These are phyloP conservation scores for Drosophila prolongata DNA, from an alignment of 2,888 invertebrate genomes.

Conservation along the genomic window DNA sequence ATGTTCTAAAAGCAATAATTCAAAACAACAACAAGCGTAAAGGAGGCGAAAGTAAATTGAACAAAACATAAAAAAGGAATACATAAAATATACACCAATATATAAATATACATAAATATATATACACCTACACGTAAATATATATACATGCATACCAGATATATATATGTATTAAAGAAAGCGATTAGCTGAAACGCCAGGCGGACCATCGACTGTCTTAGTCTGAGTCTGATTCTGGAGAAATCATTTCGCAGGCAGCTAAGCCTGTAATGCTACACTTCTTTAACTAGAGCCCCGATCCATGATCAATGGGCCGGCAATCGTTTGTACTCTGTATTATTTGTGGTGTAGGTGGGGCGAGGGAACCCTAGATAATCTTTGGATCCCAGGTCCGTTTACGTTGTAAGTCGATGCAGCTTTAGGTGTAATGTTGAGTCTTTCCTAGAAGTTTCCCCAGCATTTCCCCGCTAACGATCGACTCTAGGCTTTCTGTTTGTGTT, in stretches of 20 bases:
- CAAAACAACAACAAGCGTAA: slow-evolving; percentile 70
- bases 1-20: slow-evolving; percentile 84
- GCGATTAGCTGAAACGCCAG: slow-evolving; percentile 44
- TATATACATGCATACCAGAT: slow-evolving; percentile 52
- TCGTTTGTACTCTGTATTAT: slow-evolving; percentile 27
- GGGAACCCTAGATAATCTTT: neutral
- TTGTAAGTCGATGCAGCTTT: slow-evolving; percentile 61
- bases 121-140: slow-evolving; percentile 50
- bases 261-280: slow-evolving; percentile 17
- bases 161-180: slow-evolving; percentile 43
- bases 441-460: slow-evolving; percentile 58
- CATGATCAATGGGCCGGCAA: slow-evolving; percentile 7
- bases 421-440: slow-evolving; percentile 73
- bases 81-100: slow-evolving; percentile 78
- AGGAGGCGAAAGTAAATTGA: slow-evolving; percentile 33
- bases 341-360: slow-evolving; percentile 18
- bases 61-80: slow-evolving; percentile 54
- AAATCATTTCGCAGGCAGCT: slow-evolving; percentile 33
- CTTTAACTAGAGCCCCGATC: slow-evolving; percentile 23
- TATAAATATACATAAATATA: slow-evolving; percentile 72
- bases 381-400: slow-evolving; percentile 24
- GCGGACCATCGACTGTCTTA: slow-evolving; percentile 53
- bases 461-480: slow-evolving; percentile 71
- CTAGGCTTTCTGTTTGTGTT: slow-evolving; percentile 49
- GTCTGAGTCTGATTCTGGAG: slow-evolving; percentile 18